Evolutionary conservation across 1,140 invertebrate species (phyloP), one percentile per base, ranked within the genome.

Genomic region (Triops cancriformis): DNA sequence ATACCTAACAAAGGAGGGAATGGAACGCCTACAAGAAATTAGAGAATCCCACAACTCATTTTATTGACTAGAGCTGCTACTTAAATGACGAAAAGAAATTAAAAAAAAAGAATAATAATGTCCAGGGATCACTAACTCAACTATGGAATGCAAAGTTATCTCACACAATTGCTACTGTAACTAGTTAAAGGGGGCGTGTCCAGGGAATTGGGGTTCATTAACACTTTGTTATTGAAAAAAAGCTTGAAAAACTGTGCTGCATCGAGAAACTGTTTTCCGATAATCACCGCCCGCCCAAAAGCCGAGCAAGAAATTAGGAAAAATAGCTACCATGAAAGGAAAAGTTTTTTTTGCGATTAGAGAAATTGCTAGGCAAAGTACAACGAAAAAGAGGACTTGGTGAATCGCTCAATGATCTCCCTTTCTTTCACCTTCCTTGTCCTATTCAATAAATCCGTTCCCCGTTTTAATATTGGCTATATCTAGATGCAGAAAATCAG

Each of bases 381-480:
- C 31, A 37, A 37, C 31, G 7, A 37, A 37, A 37, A 37, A 2
- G 31, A 37, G 31, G 31, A 37, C 31, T 37, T 7, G 31, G 2
- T 37, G 31, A 37, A 7, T 37, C 31, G 31, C 31, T 37, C 31
- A 37, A 64, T n/a, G 51, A 23, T 64, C 51, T 64, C 43, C 43
- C 51, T 23, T 77, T 77, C 88, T 88, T 84, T 97, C 91, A 12
- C 98, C 86, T 73, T 89, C 90, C 31, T 95, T 97, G 11, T 99
- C 89, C 85, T 98, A 94, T 75, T 97, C 97, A 81, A 99, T 93
- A 95, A 99, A 98, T 81, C 93, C 92, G 12, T 95, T 98, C 0
- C 99, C 86, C 7, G 99, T 83, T 1, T 97, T 90, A 87, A 99
- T 99, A 79, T 95, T 98, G 23, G 98, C 97, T 82, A 99, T 98